Evolutionary conservation across 2,113 vertebrate species (phyloP).

Genomic region (Psammodynastes pulverulentus): DNA sequence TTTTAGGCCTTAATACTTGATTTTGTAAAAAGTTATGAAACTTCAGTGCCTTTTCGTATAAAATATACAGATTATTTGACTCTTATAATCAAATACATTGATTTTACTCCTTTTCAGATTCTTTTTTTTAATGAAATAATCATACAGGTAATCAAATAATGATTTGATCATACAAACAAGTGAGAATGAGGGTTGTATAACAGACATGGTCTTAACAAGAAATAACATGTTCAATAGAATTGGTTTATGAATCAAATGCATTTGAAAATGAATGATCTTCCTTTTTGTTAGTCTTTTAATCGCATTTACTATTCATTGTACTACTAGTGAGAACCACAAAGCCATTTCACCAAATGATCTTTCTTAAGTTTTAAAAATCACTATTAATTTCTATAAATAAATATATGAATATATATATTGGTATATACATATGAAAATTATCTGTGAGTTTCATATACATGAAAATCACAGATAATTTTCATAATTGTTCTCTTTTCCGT

Average conservation of each 20-base stretch:
- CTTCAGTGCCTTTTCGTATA: background rate
- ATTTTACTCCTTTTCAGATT: background rate
- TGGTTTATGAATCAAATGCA: background rate
- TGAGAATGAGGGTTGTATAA: background rate
- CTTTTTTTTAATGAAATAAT: background rate
- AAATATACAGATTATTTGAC: background rate
- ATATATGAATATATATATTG: background rate
- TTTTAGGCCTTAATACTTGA: background rate
- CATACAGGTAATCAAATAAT: background rate
- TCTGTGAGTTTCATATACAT: background rate
- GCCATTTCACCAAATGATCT: background rate
- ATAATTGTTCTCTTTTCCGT: background rate
- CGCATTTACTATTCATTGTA: background rate
- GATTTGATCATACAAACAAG: background rate
- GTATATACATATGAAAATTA: background rate
- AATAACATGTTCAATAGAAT: background rate
- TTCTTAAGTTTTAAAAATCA: background rate
- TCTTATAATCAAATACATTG: background rate
- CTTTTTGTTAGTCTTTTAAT: background rate
- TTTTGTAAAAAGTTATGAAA: background rate
- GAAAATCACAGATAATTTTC: background rate
- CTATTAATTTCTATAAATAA: background rate
- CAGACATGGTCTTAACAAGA: background rate
- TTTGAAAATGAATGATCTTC: background rate
- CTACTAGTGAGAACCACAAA: background rate